Evolutionary conservation across 2,888 invertebrate species (phyloP), one percentile per base, ranked within the genome.

Genomic region (Yponomeuta cagnagella): DNA sequence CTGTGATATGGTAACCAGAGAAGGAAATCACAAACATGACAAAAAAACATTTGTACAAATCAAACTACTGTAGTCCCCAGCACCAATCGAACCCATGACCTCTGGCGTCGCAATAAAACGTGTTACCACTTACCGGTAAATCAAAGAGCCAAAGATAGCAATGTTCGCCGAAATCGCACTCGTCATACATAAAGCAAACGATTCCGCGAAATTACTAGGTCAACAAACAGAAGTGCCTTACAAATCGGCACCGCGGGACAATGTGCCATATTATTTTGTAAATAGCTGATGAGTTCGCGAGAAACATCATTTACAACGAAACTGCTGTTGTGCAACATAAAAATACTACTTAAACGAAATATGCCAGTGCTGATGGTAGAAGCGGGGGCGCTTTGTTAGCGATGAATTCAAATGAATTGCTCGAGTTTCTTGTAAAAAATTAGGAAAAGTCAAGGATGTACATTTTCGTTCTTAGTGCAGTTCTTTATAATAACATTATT

Each of bases 181-280:
- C 10, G 64, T 64, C 31, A 64, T 30, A 43, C 12, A 3, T 33
- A 66, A 30, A 30, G 66, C 37, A 66, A 15, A 10, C 31, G 10
- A 66, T 66, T 66, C 66, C 12, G 66, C 15, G 66, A 66, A 66
- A 43, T 48, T 68, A 68, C 52, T 68, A 68, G 68, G 68, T 68
- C 68, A 68, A 52, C 68, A 52, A 37, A 68, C 68, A 68, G 30
- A 68, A 68, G 52, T 58, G 52, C 52, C 31, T 68, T 30, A 31
- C 23, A 37, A 68, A 68, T 43, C 37, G 43, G 10, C 43, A 67
- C 43, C 12, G 15, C 66, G 31, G 30, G 52, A 67, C 67, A 67
- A 33, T 67, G 67, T 69, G 52, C 69, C 70, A 70, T 70, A 70
- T 70, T 70, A 70, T 70, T 70, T 70, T 63, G 70, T 63, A 70